Evolutionary conservation across 2,113 vertebrate species (phyloP).

Genomic region (Cryptotis parvus): DNA sequence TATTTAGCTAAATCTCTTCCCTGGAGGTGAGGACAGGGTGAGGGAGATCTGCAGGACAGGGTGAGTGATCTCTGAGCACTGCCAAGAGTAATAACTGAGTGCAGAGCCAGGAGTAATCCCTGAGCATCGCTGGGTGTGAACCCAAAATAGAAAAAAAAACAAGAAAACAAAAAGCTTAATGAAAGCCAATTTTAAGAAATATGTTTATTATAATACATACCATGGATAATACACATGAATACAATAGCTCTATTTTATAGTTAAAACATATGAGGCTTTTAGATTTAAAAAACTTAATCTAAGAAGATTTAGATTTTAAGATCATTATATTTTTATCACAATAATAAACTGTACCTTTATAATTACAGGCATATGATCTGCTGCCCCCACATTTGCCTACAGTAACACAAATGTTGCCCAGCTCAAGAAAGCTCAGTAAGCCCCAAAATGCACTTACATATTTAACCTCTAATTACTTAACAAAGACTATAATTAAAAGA

Average conservation of each 20-base stretch:
- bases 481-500: background rate
- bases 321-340: background rate
- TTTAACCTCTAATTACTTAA: background rate
- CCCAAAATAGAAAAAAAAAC: no score
- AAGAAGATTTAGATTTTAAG: conserved; percentile 3
- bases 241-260: no score
- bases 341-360: background rate
- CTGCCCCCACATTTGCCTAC: background rate
- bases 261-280: background rate
- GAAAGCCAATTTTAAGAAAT: conserved; percentile 8
- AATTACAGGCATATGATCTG: background rate
- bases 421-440: background rate
- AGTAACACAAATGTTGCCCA: background rate
- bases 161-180: no score
- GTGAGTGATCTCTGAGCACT: no score
- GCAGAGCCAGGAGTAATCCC: no score
- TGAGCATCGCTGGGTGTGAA: no score
- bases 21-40: no score
- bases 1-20: no score
- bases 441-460: background rate
- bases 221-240: no score
- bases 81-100: no score
- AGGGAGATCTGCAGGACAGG: no score
- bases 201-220: no score
- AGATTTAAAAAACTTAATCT: background rate